These are phyloP conservation scores for Pipistrellus pipistrellus DNA, from an alignment of 2,797 vertebrate genomes.

Conservation along the genomic window DNA sequence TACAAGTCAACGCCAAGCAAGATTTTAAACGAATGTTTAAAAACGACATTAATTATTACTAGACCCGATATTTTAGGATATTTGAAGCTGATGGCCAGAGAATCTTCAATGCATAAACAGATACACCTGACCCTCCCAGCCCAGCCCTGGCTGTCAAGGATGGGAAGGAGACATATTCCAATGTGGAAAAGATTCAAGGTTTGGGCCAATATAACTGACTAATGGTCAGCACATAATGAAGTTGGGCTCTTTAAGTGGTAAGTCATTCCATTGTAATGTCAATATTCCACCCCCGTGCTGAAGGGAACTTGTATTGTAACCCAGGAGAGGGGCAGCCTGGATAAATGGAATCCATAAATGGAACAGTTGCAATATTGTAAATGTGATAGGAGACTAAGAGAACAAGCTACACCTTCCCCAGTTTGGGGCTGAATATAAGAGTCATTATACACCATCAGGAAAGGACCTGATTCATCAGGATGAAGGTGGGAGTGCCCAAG, in stretches of 20 bases:
- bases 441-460: background rate
- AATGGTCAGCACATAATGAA: background rate
- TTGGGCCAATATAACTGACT: background rate
- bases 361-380: background rate
- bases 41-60: too few relatives aligned
- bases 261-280: background rate
- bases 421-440: background rate
- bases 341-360: conserved; percentile 23
- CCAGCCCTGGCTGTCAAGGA: background rate
- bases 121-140: background rate
- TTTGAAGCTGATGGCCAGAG: conserved; percentile 1
- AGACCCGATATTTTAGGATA: background rate
- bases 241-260: background rate
- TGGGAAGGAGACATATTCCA: background rate
- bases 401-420: background rate
- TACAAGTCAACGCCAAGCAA: too few relatives aligned
- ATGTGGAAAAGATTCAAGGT: background rate
- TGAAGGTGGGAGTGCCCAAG: background rate
- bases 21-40: too few relatives aligned
- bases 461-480: background rate
- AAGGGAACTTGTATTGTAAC: background rate
- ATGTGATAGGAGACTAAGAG: background rate
- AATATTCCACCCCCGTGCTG: background rate
- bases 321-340: background rate
- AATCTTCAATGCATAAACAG: background rate